These are phyloP conservation scores for Meloe dianella DNA, from an alignment of 2,888 invertebrate genomes.

Conservation along the genomic window DNA sequence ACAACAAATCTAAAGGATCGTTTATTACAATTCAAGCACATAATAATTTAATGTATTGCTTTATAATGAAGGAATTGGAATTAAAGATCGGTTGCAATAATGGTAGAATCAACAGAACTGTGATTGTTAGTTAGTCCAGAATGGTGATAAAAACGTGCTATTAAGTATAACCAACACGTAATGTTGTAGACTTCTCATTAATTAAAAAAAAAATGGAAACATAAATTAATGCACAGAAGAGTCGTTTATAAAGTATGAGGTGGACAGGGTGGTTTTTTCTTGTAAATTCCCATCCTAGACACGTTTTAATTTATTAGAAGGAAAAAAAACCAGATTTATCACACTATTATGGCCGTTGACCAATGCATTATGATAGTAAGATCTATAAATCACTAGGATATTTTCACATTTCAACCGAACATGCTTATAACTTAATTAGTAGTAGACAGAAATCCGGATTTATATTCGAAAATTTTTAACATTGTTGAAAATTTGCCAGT, in stretches of 20 bases:
- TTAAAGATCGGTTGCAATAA: too few species aligned
- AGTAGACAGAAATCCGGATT: not conserved
- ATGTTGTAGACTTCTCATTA: not conserved
- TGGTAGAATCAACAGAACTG: not conserved
- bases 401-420: not conserved
- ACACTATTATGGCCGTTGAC: not conserved
- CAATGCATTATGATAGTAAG: not conserved
- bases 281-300: not conserved
- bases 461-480: slow-evolving; percentile 9
- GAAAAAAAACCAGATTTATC: not conserved
- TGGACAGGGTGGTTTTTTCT: not conserved
- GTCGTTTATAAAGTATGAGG: not conserved
- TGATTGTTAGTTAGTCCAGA: too few species aligned
- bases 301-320: not conserved
- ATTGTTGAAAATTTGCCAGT: slow-evolving; percentile 6
- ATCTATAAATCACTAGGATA: not conserved
- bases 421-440: slow-evolving; percentile 7
- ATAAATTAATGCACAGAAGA: not conserved
- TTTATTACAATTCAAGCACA: slow-evolving; percentile 10
- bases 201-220: too few species aligned
- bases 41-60: not conserved
- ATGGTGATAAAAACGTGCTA: not conserved
- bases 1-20: slow-evolving; percentile 38
- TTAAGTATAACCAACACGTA: not conserved
- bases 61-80: not conserved